Conservation (phyloP, 2,113 vertebrate species). For the Paradoxurus hermaphroditus region DNA sequence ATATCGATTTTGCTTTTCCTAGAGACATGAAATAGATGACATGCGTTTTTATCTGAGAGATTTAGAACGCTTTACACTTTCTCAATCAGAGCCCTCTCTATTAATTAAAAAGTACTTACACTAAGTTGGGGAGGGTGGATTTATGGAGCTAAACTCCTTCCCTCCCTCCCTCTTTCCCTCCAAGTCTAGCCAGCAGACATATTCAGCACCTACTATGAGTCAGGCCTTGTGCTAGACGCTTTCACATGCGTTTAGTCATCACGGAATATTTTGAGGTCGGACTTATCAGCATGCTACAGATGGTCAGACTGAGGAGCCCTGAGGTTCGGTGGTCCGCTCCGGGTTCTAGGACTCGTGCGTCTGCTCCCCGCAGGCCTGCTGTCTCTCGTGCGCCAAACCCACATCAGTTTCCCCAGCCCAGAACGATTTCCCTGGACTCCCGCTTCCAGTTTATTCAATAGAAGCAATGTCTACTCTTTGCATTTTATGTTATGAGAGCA, state of each 20-base stretch:
- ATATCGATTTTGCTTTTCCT: slow-evolving; percentile 69
- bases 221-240: not conserved
- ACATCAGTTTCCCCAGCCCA: not conserved
- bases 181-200: not conserved
- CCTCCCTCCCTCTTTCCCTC: not conserved
- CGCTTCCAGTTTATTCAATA: not conserved
- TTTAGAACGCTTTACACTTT: slow-evolving; percentile 64
- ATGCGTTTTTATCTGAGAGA: slow-evolving; percentile 58
- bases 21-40: slow-evolving; percentile 63
- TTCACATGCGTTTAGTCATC: not conserved
- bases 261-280: not conserved
- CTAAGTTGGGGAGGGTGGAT: slow-evolving; percentile 40
- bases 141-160: slow-evolving; percentile 26
- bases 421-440: not conserved
- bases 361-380: not conserved
- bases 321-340: not conserved
- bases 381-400: not conserved
- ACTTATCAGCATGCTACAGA: not conserved
- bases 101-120: slow-evolving; percentile 66
- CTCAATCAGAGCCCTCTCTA: slow-evolving; percentile 55
- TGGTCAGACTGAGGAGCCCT: not conserved
- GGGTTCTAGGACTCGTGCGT: not conserved
- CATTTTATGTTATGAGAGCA: not conserved
- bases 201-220: not conserved
- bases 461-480: not conserved